These are phyloP conservation scores for Phrynocephalus vlangalii DNA, from an alignment of 2,797 vertebrate species.

Conservation along the genomic window DNA sequence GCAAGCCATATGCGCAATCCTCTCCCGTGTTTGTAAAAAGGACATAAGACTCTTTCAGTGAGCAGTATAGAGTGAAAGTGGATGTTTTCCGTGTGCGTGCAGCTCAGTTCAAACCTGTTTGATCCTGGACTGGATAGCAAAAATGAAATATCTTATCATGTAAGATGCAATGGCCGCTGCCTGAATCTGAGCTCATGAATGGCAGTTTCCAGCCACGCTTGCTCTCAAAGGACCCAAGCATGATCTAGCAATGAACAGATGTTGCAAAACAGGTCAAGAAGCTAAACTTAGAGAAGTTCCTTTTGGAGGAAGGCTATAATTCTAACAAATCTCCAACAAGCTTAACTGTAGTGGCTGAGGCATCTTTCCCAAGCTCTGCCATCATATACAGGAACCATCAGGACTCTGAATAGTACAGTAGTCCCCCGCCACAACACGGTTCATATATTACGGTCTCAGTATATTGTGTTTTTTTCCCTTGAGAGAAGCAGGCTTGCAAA, in stretches of 20 bases:
- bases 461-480: too few relatives aligned
- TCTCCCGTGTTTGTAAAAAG: conserved; percentile 61
- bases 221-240: background rate
- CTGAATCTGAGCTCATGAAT: background rate
- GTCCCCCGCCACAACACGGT: too few relatives aligned
- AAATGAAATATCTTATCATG: too few relatives aligned
- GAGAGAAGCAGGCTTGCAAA: too few relatives aligned
- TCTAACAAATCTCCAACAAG: too few relatives aligned
- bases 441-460: too few relatives aligned
- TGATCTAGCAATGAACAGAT: background rate
- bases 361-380: too few relatives aligned
- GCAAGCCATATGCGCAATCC: conserved; percentile 60
- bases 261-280: too few relatives aligned
- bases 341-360: too few relatives aligned
- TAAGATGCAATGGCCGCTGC: background rate
- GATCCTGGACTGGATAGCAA: background rate
- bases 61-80: conserved; percentile 34
- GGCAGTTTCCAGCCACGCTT: background rate
- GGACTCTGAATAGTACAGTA: too few relatives aligned
- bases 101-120: background rate
- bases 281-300: background rate
- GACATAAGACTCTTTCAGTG: conserved; percentile 41
- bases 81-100: background rate
- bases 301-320: background rate
- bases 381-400: too few relatives aligned